Evolutionary conservation across 2,797 vertebrate genomes (phyloP), one percentile per base, ranked within the genome.

Genomic region (Enteromius thamalakanensis): DNA sequence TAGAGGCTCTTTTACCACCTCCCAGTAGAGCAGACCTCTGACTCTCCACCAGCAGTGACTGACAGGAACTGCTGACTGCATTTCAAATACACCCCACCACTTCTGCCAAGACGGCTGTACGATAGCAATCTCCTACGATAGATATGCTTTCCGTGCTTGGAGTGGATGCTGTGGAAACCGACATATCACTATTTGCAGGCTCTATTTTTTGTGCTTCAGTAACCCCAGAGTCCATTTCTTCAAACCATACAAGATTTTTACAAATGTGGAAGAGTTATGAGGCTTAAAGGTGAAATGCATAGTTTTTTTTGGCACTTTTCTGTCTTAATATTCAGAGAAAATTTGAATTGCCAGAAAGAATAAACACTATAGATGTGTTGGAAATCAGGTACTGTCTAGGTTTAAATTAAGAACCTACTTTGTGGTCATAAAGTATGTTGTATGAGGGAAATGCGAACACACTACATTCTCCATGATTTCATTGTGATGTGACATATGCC

Each of bases 41-140:
- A 80, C 53, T 80, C 76, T 32, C 67, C 75, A 60, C 60, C 21
- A 58, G 76, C 80, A 69, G 62, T 80, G 76, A 82, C 76, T 82
- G 82, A 88, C 85, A 85, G 58, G 65, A 78, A 45, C 51, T 78
- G 69, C 80, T 74, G 71, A 86, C 49, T 69, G 85, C 37, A 82
- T 82, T 68, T 58, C 49, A 68, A 76, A 82, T 68, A 68, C 40
- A 53, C 47, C 4, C 12, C n/a, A 82, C 34, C 81, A 32, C 71
- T 82, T 82, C 49, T 82, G 64, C 68, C 49, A 58, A 68, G 64
- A 68, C 23, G 67, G 23, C 72, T 55, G 23, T 76, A n/a, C 1
- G 26, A 76, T 76, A 45, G 23, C 72, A 51, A 53, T 58, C 72
- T 82, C 47, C 42, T 42, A 15, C 71, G 29, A 42, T 69, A 82